These are phyloP conservation scores for Protomyctophum bolini DNA, from an alignment of 2,113 vertebrate genomes.

Conservation along the genomic window DNA sequence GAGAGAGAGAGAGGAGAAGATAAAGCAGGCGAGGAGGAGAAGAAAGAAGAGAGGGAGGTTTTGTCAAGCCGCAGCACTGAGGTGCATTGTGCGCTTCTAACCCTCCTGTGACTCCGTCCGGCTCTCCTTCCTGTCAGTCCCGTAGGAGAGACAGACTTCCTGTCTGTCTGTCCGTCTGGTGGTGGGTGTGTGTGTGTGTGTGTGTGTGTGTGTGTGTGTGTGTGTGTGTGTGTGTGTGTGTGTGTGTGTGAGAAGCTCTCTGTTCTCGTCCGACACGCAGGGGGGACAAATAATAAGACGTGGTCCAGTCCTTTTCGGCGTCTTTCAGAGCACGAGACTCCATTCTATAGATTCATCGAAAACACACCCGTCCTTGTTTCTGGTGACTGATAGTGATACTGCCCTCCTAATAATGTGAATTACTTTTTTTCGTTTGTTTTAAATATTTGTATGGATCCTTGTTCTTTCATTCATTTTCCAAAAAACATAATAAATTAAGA, in stretches of 20 bases:
- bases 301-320: slow-evolving; percentile 23
- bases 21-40: slow-evolving; percentile 11
- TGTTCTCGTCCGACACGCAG: slow-evolving; percentile 42
- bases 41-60: slow-evolving; percentile 54
- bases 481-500: too few species aligned
- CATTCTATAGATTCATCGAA: too few species aligned
- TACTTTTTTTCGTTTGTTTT: too few species aligned
- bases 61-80: slow-evolving; percentile 59
- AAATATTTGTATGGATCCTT: too few species aligned
- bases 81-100: slow-evolving; percentile 54
- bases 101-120: too few species aligned
- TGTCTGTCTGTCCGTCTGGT: slow-evolving; percentile 68
- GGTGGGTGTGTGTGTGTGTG: slow-evolving; percentile 17
- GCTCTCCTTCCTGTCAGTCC: slow-evolving; percentile 44
- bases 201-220: slow-evolving; percentile 4
- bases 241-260: slow-evolving; percentile 31
- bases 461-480: too few species aligned
- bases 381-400: too few species aligned
- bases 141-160: slow-evolving; percentile 38
- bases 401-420: too few species aligned
- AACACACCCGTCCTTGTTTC: too few species aligned
- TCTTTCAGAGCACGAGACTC: too few species aligned
- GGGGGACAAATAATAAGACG: slow-evolving; percentile 53
- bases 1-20: neutral
- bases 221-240: slow-evolving; percentile 25